Evolutionary conservation across 2,888 invertebrate genomes (phyloP).

Genomic region (Drosophila pullipes): DNA sequence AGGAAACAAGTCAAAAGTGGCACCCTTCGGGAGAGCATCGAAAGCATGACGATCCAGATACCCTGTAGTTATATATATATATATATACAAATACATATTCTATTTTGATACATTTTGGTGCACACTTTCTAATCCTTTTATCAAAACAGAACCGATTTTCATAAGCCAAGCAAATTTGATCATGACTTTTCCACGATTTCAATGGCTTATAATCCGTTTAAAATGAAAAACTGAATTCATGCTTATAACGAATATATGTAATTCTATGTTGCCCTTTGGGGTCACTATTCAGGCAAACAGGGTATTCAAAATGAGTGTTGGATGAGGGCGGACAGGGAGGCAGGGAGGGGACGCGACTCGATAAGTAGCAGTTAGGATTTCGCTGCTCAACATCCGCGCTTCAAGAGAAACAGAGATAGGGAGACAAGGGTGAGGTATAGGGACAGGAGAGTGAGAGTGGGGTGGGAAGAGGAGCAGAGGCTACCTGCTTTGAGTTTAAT

Average conservation of each 20-base stretch:
- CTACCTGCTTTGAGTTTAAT: conserved; percentile 71
- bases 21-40: background rate
- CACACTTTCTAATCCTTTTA: background rate
- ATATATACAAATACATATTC: background rate
- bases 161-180: background rate
- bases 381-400: conserved; percentile 64
- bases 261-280: background rate
- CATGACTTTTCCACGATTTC: background rate
- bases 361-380: conserved; percentile 80
- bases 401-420: conserved; percentile 18
- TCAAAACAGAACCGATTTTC: background rate
- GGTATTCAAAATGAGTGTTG: background rate
- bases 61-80: background rate
- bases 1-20: conserved; percentile 1
- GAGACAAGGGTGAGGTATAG: background rate
- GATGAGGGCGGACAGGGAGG: background rate
- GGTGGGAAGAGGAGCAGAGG: background rate
- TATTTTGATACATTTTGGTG: background rate
- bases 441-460: background rate
- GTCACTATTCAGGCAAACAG: background rate
- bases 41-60: background rate
- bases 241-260: background rate
- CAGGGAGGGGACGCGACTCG: conserved; percentile 55
- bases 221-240: background rate
- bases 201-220: background rate